phyloP scores from a whole-genome alignment of 2,113 vertebrate genomes.

The Eptatretus burgeri region DNA sequence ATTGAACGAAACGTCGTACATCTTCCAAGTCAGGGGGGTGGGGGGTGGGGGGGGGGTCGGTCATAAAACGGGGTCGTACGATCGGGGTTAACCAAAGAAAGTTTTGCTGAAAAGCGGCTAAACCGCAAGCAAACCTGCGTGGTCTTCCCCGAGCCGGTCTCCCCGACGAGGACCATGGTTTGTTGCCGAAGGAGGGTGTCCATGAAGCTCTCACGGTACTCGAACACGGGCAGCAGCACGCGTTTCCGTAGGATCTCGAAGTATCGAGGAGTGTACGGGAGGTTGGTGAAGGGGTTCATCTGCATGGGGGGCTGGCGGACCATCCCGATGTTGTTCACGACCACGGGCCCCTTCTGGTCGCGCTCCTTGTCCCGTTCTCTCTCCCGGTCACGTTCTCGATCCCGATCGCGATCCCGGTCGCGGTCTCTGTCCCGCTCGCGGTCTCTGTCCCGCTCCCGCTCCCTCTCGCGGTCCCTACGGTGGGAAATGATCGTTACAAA shows the following conservation, averaged over 20 bases:
- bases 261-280: conserved; percentile 68
- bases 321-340: too few species aligned
- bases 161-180: background rate
- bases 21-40: too few species aligned
- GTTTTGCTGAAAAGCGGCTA: too few species aligned
- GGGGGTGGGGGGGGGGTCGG: too few species aligned
- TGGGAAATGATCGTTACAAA: background rate
- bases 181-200: background rate
- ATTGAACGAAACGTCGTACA: too few species aligned
- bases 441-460: conserved; percentile 17
- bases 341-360: too few species aligned
- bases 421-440: conserved; percentile 34
- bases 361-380: conserved; percentile 26
- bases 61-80: too few species aligned
- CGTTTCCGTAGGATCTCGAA: conserved; percentile 77
- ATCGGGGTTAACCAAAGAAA: too few species aligned
- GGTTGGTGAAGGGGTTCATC: conserved; percentile 70
- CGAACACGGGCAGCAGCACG: conserved; percentile 69
- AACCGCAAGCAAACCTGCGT: too few species aligned
- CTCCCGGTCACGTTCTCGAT: conserved; percentile 45
- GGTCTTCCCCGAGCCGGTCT: background rate
- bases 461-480: conserved; percentile 12
- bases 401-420: conserved; percentile 45
- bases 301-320: too few species aligned
- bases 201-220: conserved; percentile 57